These are phyloP conservation scores for Notechis scutatus DNA, from an alignment of 2,113 vertebrate genomes.

Conservation along the genomic window DNA sequence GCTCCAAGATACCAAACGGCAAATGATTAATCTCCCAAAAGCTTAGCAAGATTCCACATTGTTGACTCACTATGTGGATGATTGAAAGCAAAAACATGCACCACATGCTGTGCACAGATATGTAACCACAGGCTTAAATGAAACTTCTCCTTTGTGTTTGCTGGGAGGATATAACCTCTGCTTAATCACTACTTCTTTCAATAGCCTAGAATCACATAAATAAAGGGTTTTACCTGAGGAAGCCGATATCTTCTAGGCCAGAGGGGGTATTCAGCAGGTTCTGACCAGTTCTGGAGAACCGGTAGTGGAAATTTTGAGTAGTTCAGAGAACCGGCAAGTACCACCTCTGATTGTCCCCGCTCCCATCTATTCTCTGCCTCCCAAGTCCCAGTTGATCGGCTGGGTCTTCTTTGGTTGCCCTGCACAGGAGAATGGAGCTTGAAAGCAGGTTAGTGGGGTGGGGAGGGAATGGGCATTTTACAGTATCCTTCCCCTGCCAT, in stretches of 20 bases:
- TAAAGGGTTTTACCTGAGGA: conserved; percentile 16
- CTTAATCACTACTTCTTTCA: neutral
- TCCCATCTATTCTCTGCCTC: no score
- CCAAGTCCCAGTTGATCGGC: no score
- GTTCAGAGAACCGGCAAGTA: no score
- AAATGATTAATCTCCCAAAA: conserved; percentile 45
- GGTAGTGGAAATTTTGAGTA: no score
- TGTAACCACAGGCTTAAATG: conserved; percentile 11
- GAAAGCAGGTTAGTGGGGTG: no score
- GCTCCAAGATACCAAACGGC: neutral
- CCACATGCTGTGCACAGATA: neutral
- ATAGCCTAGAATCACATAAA: conserved; percentile 34
- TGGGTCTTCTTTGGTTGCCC: no score
- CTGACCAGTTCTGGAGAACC: no score
- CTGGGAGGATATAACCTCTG: conserved; percentile 39
- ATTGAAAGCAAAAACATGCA: conserved; percentile 22
- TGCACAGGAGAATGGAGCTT: no score
- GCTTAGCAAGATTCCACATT: conserved; percentile 25
- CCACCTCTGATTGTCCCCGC: no score
- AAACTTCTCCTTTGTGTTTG: conserved; percentile 32
- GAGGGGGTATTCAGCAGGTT: no score
- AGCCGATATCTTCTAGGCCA: neutral
- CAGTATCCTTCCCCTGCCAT: no score
- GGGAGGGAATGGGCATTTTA: no score
- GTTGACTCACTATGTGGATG: neutral